Evolutionary conservation across 2,888 invertebrate genomes (phyloP).

Genomic region (Nectonema munidae): DNA sequence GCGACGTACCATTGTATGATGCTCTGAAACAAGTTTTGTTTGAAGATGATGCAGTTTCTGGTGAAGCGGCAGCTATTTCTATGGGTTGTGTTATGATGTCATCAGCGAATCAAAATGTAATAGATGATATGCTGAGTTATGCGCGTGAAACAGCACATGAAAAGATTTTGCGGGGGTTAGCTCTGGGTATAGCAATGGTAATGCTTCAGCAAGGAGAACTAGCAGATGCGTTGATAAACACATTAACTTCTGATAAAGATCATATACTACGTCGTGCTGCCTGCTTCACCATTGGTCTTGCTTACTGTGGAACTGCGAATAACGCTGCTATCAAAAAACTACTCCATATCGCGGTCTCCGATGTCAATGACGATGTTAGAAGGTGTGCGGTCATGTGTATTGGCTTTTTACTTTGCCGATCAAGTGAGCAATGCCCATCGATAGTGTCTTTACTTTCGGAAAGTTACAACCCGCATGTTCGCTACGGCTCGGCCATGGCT

Average conservation of each 20-base stretch:
- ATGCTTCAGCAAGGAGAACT: conserved; percentile 89
- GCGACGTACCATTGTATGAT: conserved; percentile 60
- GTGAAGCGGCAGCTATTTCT: conserved; percentile 79
- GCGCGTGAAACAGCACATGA: conserved; percentile 88
- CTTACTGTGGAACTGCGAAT: conserved; percentile 85
- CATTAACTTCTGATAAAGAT: conserved; percentile 60
- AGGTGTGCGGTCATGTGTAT: conserved; percentile 91
- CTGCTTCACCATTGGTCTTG: conserved; percentile 69
- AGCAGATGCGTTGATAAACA: conserved; percentile 62
- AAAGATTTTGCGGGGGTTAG: conserved; percentile 76
- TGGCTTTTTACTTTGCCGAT: conserved; percentile 73
- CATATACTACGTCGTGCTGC: conserved; percentile 71
- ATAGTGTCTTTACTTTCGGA: conserved; percentile 83
- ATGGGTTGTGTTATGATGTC: conserved; percentile 99
- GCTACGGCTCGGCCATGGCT: conserved; percentile 97
- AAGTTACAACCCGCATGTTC: conserved; percentile 91
- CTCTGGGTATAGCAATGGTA: conserved; percentile 71
- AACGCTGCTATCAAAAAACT: conserved; percentile 74
- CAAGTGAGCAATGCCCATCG: conserved; percentile 69
- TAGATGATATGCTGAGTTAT: conserved; percentile 51
- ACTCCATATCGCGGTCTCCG: conserved; percentile 77
- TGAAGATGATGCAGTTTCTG: conserved; percentile 83
- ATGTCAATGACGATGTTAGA: conserved; percentile 92
- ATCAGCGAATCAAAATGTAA: conserved; percentile 51
- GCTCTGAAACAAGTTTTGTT: conserved; percentile 80